Base-by-base conservation (phyloP, 2,888 invertebrate genomes). In the Clunio marinus region DNA sequence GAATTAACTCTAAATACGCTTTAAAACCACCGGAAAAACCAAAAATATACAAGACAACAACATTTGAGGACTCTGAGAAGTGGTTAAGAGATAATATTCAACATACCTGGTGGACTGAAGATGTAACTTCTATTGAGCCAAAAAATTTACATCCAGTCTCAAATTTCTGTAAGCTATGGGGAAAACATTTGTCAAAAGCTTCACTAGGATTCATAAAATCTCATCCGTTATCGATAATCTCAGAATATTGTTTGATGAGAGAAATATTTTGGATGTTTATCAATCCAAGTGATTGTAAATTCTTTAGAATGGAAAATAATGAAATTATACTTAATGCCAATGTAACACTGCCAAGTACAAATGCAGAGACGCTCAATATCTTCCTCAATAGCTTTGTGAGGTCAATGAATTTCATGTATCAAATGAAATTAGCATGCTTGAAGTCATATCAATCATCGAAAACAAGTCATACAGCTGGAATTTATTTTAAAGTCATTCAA, bases 91-190 rank as follows among this genome's bases (percentile, higher is more conserved):
- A 70, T 2, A 76, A 76, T 67, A 72, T 81, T 13, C 82, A 82
- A 70, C 75, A 78, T 35, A 73, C 75, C 22, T 81, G 81, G 82
- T 81, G 80, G 74, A 73, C 74, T 59, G 70, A 77, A n/a, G 73
- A 75, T 25, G 72, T 73, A 60, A 70, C 73, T 24, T 74, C 75
- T 27, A 74, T 74, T 27, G 71, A 73, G 66, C 74, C 78, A 1
- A 59, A 73, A 0, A 79, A 77, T 69, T 70, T 71, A 65, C 75
- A 76, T 71, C 72, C 75, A 0, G 72, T 75, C 46, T 77, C 80
- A 0, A 77, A 80, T 71, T 77, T 82, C 59, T 79, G 80, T 68
- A 72, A 77, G 45, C 72, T 76, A 66, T 81, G 80, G 77, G 75
- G 75, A 45, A 72, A 72, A 70, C 73, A 73, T 67, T 45, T 75